Evolutionary conservation across 1,140 invertebrate genomes (phyloP).

Genomic region (Cepaea nemoralis): DNA sequence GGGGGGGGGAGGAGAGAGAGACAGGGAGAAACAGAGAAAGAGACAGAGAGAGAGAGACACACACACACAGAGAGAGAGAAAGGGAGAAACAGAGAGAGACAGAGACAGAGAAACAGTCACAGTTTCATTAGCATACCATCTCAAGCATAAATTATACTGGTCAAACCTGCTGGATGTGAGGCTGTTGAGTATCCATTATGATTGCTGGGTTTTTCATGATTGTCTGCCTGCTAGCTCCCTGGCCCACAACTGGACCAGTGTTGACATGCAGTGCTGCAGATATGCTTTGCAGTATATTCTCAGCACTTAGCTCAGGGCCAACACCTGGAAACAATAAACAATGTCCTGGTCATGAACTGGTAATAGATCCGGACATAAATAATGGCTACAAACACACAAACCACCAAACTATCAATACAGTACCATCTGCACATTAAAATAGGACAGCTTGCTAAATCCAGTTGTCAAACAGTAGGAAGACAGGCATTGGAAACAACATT

Average conservation of each 20-base stretch:
- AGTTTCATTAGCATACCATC: neutral
- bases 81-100: neutral
- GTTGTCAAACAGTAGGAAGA: no score
- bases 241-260: slow-evolving; percentile 83
- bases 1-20: no score
- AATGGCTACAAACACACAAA: no score
- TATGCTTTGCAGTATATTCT: slow-evolving; percentile 91
- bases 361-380: no score
- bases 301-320: slow-evolving; percentile 90
- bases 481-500: no score
- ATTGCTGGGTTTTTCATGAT: slow-evolving; percentile 94
- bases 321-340: slow-evolving; percentile 75
- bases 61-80: no score
- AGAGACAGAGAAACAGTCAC: neutral
- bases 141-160: neutral
- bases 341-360: no score
- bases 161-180: slow-evolving; percentile 81
- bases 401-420: no score
- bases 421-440: no score
- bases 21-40: no score
- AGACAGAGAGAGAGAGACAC: neutral
- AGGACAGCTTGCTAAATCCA: no score
- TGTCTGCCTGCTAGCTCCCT: slow-evolving; percentile 85
- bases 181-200: slow-evolving; percentile 95
- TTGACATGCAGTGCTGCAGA: slow-evolving; percentile 73